Evolutionary conservation across 2,888 invertebrate genomes (phyloP).

Genomic region (Junonia oenone): DNA sequence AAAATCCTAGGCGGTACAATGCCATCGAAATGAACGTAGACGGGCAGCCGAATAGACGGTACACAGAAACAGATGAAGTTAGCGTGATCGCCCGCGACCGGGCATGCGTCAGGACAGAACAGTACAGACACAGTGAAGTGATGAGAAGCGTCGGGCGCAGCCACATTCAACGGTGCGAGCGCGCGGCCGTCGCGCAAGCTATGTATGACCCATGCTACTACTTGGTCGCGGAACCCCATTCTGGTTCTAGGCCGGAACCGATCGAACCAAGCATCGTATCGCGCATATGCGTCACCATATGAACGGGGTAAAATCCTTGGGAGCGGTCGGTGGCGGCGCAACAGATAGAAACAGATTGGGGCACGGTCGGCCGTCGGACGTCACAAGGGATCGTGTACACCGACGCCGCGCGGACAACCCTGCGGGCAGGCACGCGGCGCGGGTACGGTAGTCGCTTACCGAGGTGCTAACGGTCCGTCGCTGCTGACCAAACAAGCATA

Average conservation of each 20-base stretch:
- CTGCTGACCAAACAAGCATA: slow-evolving; percentile 79
- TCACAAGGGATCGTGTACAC: slow-evolving; percentile 72
- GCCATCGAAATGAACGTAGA: slow-evolving; percentile 73
- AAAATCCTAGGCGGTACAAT: slow-evolving; percentile 67
- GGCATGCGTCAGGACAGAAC: slow-evolving; percentile 78
- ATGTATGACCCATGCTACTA: slow-evolving; percentile 79
- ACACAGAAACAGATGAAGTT: slow-evolving; percentile 78
- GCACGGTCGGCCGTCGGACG: slow-evolving; percentile 66
- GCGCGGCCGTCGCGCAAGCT: slow-evolving; percentile 77
- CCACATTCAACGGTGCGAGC: slow-evolving; percentile 78
- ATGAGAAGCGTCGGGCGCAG: slow-evolving; percentile 79
- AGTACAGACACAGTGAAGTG: slow-evolving; percentile 78
- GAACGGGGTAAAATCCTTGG: slow-evolving; percentile 26
- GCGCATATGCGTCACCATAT: slow-evolving; percentile 21
- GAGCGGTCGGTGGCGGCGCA: slow-evolving; percentile 20
- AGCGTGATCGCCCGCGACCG: slow-evolving; percentile 76
- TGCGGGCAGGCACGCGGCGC: slow-evolving; percentile 53
- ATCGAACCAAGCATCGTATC: slow-evolving; percentile 23
- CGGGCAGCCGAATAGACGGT: slow-evolving; percentile 71
- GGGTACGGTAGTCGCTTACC: slow-evolving; percentile 71
- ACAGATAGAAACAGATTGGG: slow-evolving; percentile 32
- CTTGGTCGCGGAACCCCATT: slow-evolving; percentile 48
- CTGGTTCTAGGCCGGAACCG: slow-evolving; percentile 35
- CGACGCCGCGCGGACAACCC: slow-evolving; percentile 62
- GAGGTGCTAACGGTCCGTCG: slow-evolving; percentile 77